A percentile compares a stretch with the other conserved stretches of the same genome.
Evolutionary conservation across 2,888 invertebrate genomes (phyloP).

Genomic region (Nomada fucata): DNA sequence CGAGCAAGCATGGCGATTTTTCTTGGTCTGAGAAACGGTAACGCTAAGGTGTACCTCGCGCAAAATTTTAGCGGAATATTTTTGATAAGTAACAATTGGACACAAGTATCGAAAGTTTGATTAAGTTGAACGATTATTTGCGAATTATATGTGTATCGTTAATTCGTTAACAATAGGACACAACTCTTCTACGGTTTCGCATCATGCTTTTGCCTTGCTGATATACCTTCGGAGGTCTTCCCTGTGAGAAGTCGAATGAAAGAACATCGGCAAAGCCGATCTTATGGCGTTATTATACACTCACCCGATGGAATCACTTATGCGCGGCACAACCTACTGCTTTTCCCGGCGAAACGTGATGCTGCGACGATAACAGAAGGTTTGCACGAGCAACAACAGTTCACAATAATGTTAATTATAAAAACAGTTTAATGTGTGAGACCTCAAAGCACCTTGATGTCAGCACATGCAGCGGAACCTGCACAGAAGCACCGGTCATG

Average conservation of each 20-base stretch:
- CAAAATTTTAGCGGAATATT: conserved; percentile 6
- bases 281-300: conserved; percentile 59
- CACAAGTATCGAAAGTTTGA: neutral
- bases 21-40: conserved; percentile 55
- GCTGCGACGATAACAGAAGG: conserved; percentile 59
- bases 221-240: conserved; percentile 48
- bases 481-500: conserved; percentile 71
- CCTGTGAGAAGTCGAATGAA: conserved; percentile 61
- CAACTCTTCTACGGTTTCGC: conserved; percentile 10
- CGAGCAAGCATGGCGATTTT: conserved; percentile 77
- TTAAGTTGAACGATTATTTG: neutral
- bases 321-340: conserved; percentile 59
- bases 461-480: conserved; percentile 77
- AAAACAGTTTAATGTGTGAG: conserved; percentile 77
- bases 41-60: conserved; percentile 33
- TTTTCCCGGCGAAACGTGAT: conserved; percentile 55
- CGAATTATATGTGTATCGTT: conserved; percentile 8
- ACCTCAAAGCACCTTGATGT: conserved; percentile 78
- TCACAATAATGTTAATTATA: conserved; percentile 77
- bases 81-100: neutral
- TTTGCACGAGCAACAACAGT: conserved; percentile 70
- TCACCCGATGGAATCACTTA: conserved; percentile 61
- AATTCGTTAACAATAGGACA: conserved; percentile 26
- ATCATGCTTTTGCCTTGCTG: conserved; percentile 51
- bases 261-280: conserved; percentile 65